phyloP scores from a whole-genome alignment of 2,113 vertebrate species.

The Taurulus bubalis region DNA sequence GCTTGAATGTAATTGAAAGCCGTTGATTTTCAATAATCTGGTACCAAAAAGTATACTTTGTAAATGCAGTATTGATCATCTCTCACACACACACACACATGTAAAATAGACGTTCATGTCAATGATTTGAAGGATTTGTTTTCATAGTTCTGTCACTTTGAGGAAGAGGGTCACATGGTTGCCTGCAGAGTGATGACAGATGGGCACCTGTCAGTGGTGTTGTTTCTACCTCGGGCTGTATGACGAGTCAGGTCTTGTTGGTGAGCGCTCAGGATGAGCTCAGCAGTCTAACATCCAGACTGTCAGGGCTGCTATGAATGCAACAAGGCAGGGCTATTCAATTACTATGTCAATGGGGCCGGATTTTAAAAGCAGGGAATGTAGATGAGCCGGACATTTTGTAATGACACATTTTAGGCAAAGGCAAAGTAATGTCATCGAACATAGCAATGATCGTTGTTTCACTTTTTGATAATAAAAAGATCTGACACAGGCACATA shows the following conservation, averaged over 20 bases:
- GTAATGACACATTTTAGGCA: neutral
- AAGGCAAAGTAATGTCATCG: neutral
- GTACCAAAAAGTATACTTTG: too few species aligned
- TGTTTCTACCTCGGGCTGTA: neutral
- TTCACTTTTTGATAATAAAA: too few species aligned
- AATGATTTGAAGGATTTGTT: too few species aligned
- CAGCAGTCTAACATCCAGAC: neutral
- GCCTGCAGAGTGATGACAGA: neutral
- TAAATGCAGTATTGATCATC: too few species aligned
- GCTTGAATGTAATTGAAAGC: too few species aligned
- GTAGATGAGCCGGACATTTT: neutral
- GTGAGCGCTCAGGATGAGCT: neutral
- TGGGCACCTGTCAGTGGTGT: neutral
- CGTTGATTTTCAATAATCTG: too few species aligned
- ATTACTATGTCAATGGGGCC: neutral
- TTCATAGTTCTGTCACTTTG: neutral
- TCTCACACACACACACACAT: too few species aligned
- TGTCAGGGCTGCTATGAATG: neutral
- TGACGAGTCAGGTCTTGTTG: constrained; percentile 43
- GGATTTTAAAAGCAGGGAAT: neutral
- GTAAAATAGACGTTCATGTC: too few species aligned
- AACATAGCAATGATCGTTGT: too few species aligned
- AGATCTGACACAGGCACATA: too few species aligned
- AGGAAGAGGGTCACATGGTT: neutral
- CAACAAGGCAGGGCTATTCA: neutral